Evolutionary conservation across 2,888 invertebrate species (phyloP).

Genomic region (Synanthedon myopaeformis): DNA sequence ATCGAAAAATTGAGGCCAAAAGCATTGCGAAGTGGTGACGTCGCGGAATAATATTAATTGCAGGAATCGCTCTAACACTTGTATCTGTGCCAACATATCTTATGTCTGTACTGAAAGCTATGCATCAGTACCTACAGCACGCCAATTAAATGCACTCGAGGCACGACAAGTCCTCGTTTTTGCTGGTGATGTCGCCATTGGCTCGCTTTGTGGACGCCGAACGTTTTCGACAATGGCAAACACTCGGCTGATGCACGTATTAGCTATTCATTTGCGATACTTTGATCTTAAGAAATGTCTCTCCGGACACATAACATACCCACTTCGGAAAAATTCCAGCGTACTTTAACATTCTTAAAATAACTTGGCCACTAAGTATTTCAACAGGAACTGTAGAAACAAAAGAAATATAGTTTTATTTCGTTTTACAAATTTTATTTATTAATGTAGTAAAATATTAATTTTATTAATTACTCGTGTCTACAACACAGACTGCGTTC

Average conservation of each 20-base stretch:
- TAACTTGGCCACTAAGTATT: background rate
- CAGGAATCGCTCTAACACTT: background rate
- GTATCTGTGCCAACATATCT: background rate
- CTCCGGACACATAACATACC: background rate
- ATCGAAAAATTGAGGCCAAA: too few relatives aligned
- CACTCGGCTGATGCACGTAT: constrained; percentile 33
- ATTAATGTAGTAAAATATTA: too few relatives aligned
- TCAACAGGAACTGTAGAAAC: too few relatives aligned
- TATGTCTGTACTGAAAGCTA: background rate
- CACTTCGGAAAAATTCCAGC: background rate
- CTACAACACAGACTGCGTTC: too few relatives aligned
- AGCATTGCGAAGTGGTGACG: too few relatives aligned
- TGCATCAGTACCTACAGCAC: constrained; percentile 9
- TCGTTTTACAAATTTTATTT: too few relatives aligned
- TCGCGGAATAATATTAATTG: too few relatives aligned
- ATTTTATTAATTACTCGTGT: too few relatives aligned
- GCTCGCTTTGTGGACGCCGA: constrained; percentile 49
- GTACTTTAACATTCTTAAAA: background rate
- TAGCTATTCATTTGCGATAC: constrained; percentile 19
- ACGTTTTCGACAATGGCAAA: constrained; percentile 40
- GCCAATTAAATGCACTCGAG: constrained; percentile 50
- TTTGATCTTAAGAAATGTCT: constrained; percentile 24
- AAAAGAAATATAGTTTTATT: too few relatives aligned
- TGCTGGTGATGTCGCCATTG: constrained; percentile 19
- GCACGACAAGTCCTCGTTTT: constrained; percentile 44